Evolutionary conservation across 2,797 vertebrate species (phyloP).

Genomic region (Pelodytes ibericus): DNA sequence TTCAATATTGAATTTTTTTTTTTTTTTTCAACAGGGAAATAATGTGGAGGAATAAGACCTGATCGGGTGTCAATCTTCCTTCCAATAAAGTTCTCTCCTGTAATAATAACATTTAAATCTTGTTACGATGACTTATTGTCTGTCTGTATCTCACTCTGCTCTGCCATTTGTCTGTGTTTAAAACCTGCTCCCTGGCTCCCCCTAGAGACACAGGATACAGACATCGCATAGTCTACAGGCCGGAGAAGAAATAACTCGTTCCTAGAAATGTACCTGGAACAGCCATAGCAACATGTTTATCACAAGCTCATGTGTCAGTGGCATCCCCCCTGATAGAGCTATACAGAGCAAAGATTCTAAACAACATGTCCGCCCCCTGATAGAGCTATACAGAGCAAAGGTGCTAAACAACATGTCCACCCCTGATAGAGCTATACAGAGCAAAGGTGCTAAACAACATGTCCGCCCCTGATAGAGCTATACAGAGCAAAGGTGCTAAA

Average conservation of each 20-base stretch:
- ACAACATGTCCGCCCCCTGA: too few relatives aligned
- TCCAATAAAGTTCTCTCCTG: constrained; percentile 27
- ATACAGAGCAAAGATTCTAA: too few relatives aligned
- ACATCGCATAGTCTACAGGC: constrained; percentile 31
- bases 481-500: too few relatives aligned
- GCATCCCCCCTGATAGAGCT: too few relatives aligned
- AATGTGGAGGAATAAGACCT: constrained; percentile 36
- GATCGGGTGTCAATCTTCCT: constrained; percentile 44
- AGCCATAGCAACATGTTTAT: constrained; percentile 27
- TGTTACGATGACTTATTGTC: constrained; percentile 55
- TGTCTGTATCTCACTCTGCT: constrained; percentile 35
- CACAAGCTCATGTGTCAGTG: neutral
- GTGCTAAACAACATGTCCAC: too few relatives aligned
- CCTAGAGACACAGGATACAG: constrained; percentile 43
- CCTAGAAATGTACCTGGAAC: constrained; percentile 49
- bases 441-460: too few relatives aligned
- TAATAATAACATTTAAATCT: constrained; percentile 54
- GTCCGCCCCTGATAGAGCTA: too few relatives aligned
- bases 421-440: too few relatives aligned
- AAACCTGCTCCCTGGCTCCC: constrained; percentile 46
- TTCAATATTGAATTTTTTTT: constrained; percentile 45
- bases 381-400: too few relatives aligned
- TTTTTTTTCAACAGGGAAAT: constrained; percentile 53
- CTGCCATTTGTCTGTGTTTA: constrained; percentile 38
- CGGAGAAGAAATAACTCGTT: constrained; percentile 39